Conservation (phyloP, 2,797 vertebrate species). For the Erpetoichthys calabaricus region DNA sequence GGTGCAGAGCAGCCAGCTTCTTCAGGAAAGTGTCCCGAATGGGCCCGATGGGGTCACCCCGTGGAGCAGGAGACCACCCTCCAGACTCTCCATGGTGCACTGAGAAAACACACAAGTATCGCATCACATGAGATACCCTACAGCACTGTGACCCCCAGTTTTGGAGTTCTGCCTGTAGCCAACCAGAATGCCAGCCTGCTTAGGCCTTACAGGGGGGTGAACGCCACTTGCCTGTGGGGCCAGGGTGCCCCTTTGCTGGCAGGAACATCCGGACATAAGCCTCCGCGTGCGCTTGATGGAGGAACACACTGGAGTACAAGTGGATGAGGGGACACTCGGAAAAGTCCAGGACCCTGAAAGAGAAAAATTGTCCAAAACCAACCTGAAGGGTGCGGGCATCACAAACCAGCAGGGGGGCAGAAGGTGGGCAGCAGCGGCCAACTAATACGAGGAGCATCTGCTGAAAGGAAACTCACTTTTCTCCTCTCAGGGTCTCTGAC, state of each 20-base stretch:
- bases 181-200: no score
- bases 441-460: no score
- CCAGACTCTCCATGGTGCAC: background rate
- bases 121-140: no score
- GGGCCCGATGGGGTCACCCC: background rate
- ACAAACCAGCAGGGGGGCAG: no score
- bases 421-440: no score
- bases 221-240: no score
- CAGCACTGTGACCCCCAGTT: no score
- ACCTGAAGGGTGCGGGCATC: no score
- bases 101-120: background rate
- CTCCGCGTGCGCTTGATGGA: constrained; percentile 7
- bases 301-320: constrained; percentile 10
- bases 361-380: no score
- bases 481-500: background rate
- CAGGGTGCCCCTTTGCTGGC: background rate
- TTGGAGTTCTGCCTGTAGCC: no score
- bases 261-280: constrained; percentile 4
- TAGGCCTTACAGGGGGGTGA: no score
- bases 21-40: background rate
- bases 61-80: background rate
- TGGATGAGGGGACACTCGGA: constrained; percentile 7
- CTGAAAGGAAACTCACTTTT: constrained; percentile 2
- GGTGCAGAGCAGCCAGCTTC: constrained; percentile 4
- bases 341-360: constrained; percentile 5